These are phyloP conservation scores for Phylloscopus trochilus DNA, from an alignment of 2,113 vertebrate species.

Conservation along the genomic window DNA sequence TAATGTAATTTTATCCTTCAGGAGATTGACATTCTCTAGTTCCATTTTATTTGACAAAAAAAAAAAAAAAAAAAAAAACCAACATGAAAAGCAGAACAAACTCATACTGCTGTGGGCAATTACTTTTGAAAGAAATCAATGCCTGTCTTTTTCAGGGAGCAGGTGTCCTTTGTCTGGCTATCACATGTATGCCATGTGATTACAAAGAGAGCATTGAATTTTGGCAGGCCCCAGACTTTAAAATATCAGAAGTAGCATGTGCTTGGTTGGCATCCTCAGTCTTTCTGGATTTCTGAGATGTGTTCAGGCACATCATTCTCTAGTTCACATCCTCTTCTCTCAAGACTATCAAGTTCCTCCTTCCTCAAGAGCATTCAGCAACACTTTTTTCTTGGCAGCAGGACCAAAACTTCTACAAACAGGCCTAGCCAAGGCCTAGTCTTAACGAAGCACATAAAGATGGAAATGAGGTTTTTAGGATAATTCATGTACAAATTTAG, in stretches of 20 bases:
- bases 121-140: background rate
- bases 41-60: background rate
- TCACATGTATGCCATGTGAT: background rate
- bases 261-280: background rate
- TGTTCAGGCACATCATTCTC: background rate
- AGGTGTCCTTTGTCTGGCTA: background rate
- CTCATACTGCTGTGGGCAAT: background rate
- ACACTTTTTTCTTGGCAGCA: background rate
- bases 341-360: background rate
- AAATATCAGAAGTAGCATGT: rapidly evolving
- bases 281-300: background rate
- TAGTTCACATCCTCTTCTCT: background rate
- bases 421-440: background rate
- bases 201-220: background rate
- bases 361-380: background rate
- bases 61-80: background rate
- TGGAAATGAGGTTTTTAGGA: background rate
- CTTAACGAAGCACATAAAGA: background rate
- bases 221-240: background rate
- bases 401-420: background rate
- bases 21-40: background rate
- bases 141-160: background rate
- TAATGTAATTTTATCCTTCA: background rate
- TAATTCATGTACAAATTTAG: background rate
- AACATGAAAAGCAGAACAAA: background rate